These are phyloP conservation scores for Dendroctonus valens DNA, from an alignment of 1,140 invertebrate species.

Conservation along the genomic window DNA sequence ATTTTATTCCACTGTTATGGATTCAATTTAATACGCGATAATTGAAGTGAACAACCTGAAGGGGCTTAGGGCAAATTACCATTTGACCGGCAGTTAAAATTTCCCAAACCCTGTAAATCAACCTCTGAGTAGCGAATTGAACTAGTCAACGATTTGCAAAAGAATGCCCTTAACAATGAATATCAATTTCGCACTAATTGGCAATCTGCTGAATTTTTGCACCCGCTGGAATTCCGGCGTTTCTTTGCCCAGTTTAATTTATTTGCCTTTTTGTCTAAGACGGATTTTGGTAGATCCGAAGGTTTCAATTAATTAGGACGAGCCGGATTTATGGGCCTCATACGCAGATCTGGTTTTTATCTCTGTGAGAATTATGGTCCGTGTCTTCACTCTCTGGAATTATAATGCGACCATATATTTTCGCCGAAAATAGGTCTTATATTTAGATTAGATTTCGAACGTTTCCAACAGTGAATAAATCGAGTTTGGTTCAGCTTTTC, in stretches of 20 bases:
- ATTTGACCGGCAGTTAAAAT: neutral
- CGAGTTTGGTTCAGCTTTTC: too few species aligned
- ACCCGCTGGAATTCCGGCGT: constrained; percentile 19
- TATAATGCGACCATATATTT: constrained; percentile 30
- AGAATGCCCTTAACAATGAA: constrained; percentile 30
- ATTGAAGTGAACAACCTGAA: too few species aligned
- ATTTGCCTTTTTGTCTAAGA: constrained; percentile 21
- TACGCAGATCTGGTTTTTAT: constrained; percentile 35
- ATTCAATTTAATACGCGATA: too few species aligned
- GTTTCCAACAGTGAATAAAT: too few species aligned
- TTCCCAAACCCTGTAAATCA: too few species aligned
- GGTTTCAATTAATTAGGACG: constrained; percentile 33
- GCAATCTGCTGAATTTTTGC: constrained; percentile 25
- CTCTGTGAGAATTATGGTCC: constrained; percentile 28
- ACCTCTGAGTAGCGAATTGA: too few species aligned
- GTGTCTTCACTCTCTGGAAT: constrained; percentile 16
- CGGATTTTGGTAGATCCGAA: constrained; percentile 21
- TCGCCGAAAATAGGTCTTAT: neutral
- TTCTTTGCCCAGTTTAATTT: constrained; percentile 8
- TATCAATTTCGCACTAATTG: constrained; percentile 39
- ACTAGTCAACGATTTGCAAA: too few species aligned
- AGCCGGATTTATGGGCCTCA: constrained; percentile 23
- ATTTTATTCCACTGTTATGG: too few species aligned
- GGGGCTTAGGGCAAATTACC: too few species aligned
- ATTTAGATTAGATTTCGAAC: constrained; percentile 9